Evolutionary conservation across 2,888 invertebrate species (phyloP).

Genomic region (Lissocephala sabroskyi): DNA sequence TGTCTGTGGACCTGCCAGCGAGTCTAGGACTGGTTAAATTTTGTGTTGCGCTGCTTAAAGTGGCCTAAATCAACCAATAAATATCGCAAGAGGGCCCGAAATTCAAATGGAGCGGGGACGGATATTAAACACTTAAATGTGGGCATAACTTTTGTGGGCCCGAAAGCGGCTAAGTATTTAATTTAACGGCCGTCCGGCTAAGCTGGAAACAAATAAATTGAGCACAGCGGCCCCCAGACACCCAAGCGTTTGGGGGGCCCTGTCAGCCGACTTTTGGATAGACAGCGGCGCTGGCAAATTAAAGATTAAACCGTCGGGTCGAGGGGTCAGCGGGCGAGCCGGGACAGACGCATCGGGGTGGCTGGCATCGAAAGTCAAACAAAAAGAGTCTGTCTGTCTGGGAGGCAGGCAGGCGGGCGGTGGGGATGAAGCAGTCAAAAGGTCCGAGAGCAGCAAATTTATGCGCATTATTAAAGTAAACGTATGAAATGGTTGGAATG

Average conservation of each 20-base stretch:
- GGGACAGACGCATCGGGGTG: too few relatives aligned
- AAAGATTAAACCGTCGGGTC: conserved; percentile 56
- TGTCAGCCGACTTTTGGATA: conserved; percentile 39
- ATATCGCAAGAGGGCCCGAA: not conserved
- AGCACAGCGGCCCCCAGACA: conserved; percentile 4
- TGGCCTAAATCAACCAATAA: too few relatives aligned
- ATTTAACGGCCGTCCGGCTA: conserved; percentile 47
- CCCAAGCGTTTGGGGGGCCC: not conserved
- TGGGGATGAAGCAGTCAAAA: conserved; percentile 53
- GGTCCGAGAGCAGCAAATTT: conserved; percentile 48
- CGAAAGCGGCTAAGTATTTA: conserved; percentile 47
- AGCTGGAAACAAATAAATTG: conserved; percentile 56
- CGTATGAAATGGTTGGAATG: conserved; percentile 51
- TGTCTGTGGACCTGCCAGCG: conserved; percentile 1
- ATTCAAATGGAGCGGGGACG: conserved; percentile 1
- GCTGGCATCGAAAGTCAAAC: conserved; percentile 41
- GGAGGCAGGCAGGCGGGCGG: not conserved
- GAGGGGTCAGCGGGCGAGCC: conserved; percentile 38
- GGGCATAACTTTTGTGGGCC: conserved; percentile 50
- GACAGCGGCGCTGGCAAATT: conserved; percentile 54
- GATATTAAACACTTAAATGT: conserved; percentile 59
- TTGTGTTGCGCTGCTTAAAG: too few relatives aligned
- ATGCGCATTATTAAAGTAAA: conserved; percentile 65
- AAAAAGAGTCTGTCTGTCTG: conserved; percentile 24
- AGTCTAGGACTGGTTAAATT: not conserved